Evolutionary conservation across 2,888 invertebrate genomes (phyloP).

Genomic region (Drosophila niveifrons): DNA sequence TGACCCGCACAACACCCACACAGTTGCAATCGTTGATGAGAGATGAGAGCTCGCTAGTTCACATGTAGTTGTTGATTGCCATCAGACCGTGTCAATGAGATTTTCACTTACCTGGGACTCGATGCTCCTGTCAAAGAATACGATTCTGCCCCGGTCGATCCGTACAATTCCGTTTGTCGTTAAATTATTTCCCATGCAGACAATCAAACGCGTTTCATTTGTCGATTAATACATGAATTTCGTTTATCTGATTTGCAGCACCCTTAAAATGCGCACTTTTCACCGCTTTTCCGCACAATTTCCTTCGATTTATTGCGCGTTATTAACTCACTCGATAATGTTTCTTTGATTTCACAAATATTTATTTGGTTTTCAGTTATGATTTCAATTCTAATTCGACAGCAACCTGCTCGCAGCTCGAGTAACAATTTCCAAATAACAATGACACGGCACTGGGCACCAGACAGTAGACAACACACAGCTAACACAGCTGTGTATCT

Average conservation of each 20-base stretch:
- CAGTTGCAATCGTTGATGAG: background rate
- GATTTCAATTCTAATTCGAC: constrained; percentile 51
- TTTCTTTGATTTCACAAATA: constrained; percentile 1
- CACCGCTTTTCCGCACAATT: background rate
- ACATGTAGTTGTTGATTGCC: background rate
- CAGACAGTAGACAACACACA: constrained; percentile 2
- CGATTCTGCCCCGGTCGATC: constrained; percentile 34
- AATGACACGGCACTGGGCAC: constrained; percentile 28
- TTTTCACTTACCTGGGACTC: constrained; percentile 58
- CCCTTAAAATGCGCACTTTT: constrained; percentile 22
- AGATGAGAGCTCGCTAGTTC: background rate
- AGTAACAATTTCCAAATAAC: constrained; percentile 48
- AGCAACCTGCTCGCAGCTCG: constrained; percentile 67
- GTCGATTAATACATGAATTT: background rate
- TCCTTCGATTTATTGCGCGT: background rate
- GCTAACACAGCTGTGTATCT: constrained; percentile 74
- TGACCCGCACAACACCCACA: constrained; percentile 27
- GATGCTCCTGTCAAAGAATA: constrained; percentile 39
- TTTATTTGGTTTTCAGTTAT: constrained; percentile 14
- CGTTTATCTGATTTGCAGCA: background rate
- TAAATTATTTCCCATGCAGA: constrained; percentile 67
- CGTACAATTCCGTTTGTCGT: constrained; percentile 32
- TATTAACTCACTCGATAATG: background rate
- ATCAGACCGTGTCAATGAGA: background rate
- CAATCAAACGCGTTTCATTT: constrained; percentile 13